Evolutionary conservation across 2,113 vertebrate genomes (phyloP).

Genomic region (Aepyceros melampus): DNA sequence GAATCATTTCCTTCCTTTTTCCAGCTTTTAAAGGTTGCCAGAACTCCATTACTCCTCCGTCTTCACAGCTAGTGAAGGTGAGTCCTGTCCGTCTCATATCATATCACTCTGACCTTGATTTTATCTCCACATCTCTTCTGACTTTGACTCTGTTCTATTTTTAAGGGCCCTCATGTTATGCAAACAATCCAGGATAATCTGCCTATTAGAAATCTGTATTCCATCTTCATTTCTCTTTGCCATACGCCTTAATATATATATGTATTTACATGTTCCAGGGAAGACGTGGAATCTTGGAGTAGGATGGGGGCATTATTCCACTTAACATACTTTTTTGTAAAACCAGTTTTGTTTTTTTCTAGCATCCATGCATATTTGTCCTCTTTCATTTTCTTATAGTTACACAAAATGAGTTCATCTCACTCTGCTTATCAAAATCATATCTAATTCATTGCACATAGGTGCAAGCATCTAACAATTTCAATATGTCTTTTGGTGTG

Average conservation of each 20-base stretch:
- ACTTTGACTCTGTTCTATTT: neutral
- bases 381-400: neutral
- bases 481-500: neutral
- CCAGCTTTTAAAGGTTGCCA: neutral
- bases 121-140: neutral
- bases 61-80: neutral
- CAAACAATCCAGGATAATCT: neutral
- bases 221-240: neutral
- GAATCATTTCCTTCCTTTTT: neutral
- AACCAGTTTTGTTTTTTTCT: neutral
- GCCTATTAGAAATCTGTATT: neutral
- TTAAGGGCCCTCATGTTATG: neutral
- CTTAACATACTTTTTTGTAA: neutral
- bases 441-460: neutral
- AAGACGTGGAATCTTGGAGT: neutral
- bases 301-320: neutral
- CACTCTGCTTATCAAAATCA: neutral
- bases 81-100: neutral
- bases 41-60: neutral
- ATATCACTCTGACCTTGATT: neutral
- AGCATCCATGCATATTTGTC: neutral
- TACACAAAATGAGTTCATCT: neutral
- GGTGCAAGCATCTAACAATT: neutral
- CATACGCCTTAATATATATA: neutral
- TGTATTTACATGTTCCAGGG: neutral